A percentile compares a stretch with the other conserved stretches of the same genome.
These are phyloP conservation scores for Eudemis profundana DNA, from an alignment of 2,888 invertebrate species.

Conservation along the genomic window DNA sequence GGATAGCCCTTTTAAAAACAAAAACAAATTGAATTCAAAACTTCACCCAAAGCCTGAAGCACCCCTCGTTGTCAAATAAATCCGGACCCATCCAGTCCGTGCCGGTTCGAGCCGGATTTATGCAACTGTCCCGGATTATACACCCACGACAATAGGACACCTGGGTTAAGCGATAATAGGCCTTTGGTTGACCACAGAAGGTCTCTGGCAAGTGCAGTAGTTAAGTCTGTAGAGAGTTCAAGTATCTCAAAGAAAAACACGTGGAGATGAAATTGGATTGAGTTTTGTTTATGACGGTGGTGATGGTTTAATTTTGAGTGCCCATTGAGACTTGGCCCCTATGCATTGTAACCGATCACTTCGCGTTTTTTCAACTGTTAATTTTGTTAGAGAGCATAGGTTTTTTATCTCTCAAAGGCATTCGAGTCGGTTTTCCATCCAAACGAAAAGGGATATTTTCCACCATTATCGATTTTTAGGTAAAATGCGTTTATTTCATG, in stretches of 20 bases:
- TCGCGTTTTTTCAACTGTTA: no score
- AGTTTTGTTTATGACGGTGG: neutral
- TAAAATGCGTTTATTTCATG: no score
- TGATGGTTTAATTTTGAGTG: neutral
- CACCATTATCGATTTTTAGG: no score
- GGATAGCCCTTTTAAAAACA: neutral
- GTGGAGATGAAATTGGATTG: neutral
- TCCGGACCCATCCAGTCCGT: neutral
- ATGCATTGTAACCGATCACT: no score
- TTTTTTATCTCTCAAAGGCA: no score
- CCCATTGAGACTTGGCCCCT: no score
- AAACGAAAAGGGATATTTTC: no score
- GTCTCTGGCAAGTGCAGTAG: neutral
- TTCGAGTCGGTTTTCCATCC: no score
- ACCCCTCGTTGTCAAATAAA: neutral
- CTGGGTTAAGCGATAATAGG: neutral
- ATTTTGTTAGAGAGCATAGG: no score
- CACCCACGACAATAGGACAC: neutral
- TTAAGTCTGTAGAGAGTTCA: neutral
- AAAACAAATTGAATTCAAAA: slow-evolving; percentile 1
- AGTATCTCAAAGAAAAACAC: neutral
- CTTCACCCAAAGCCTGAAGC: neutral
- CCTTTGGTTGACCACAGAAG: neutral
- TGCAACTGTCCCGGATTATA: neutral
- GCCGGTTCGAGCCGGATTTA: neutral